Base-by-base conservation (phyloP, 2,888 invertebrate genomes). In the Andrena chrysosceles region DNA sequence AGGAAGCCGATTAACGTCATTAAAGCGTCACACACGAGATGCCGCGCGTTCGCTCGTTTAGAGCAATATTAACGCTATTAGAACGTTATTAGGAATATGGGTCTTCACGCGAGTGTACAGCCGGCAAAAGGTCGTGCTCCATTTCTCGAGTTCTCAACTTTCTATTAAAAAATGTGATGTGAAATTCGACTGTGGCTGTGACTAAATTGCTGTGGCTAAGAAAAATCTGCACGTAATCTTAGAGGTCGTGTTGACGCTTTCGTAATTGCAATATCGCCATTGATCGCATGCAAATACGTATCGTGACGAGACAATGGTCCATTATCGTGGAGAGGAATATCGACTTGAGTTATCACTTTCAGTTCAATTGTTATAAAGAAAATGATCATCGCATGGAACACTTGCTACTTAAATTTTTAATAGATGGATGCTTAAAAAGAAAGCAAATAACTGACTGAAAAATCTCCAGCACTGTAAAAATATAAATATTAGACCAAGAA, bases 61-160 rank as follows among this genome's bases (percentile, higher is more conserved):
- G 68, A 62, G 62, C 54, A 63, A 33, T 56, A 73, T 67, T 77
- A 72, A 67, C 62, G 42, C 62, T 54, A 52, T 73, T 73, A 73
- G 73, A 54, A 42, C 42, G 48, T 78, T 67, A 62, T 74, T 74
- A 74, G 48, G 54, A 23, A 48, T 63, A 64, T 10, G 31, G 42
- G 42, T 42, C 60, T 35, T 16, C 60, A 29, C 70, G 31, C 48
- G 48, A 60, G 42, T 23, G 10, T n/a, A 7, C 42, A 42, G 42
- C 13, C 42, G 4, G 16, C 42, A 42, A 42, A 16, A 16, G 16
- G 29, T 20, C 48, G n/a, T 16, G 64, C 4, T 16, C 60, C 20
- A 23, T 42, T 42, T 42, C 13, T 48, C n/a, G 20, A 20, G 13
- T 4, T 20, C n/a, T 29, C 60, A 8, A 48, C 29, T 70, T 35